Conservation (phyloP, 2,797 vertebrate species). For the Craterocephalus amniculus region DNA sequence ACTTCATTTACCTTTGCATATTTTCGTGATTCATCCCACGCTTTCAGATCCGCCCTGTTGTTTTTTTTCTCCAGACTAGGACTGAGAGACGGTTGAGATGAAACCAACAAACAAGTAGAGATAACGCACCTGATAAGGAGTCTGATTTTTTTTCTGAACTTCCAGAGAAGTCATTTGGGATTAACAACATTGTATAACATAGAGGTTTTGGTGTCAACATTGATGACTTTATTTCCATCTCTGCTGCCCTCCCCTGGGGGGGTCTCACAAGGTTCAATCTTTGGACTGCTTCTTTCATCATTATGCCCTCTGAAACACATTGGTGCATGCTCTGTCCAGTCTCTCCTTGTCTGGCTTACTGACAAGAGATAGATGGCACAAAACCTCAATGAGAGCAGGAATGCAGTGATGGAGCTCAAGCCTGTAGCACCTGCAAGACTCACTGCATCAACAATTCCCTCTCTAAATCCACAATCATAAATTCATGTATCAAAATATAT, state of each 20-base stretch:
- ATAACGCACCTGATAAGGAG: not conserved
- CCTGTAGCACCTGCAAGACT: too few relatives aligned
- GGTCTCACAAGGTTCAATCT: too few relatives aligned
- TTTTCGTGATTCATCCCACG: not conserved
- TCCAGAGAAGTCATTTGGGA: not conserved
- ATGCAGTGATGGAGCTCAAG: too few relatives aligned
- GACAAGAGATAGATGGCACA: not conserved
- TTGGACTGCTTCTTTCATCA: too few relatives aligned
- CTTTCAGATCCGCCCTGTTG: slow-evolving; percentile 19
- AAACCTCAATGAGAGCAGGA: not conserved
- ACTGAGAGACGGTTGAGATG: not conserved
- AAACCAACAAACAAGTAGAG: slow-evolving; percentile 2
- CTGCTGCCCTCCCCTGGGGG: too few relatives aligned
- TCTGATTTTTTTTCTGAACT: not conserved
- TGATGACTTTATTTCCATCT: not conserved
- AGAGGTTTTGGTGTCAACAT: not conserved
- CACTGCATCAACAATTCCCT: too few relatives aligned
- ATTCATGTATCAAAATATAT: too few relatives aligned
- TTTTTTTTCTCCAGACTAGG: not conserved
- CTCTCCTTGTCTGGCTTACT: not conserved
- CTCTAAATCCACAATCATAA: too few relatives aligned
- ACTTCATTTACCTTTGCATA: slow-evolving; percentile 3
- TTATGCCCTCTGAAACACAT: not conserved
- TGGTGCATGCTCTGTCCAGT: not conserved
- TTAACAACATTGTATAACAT: not conserved